Evolutionary conservation across 2,888 invertebrate genomes (phyloP), one percentile per base, ranked within the genome.

Genomic region (Lochmaea crataegi): DNA sequence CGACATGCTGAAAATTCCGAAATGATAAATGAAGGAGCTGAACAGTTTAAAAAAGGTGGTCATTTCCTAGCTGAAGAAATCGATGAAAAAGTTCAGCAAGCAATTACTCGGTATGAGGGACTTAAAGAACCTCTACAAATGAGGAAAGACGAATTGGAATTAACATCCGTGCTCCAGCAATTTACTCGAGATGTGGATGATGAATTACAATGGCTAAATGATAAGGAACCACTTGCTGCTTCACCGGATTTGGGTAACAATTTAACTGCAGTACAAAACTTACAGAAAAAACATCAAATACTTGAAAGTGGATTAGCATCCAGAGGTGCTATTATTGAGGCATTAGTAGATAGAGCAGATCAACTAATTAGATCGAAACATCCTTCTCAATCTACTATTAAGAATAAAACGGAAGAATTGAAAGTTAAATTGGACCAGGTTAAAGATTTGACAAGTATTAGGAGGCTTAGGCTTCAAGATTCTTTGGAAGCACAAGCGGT

Each of bases 11-110:
- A 97, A 82, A 91, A 94, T 75, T 94, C 96, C 77, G 92, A 94
- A 65, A 91, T 92, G 71, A 90, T 95, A 32, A 94, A 94, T 75
- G 94, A 95, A 78, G 93, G 92, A 22, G 94, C 96, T 7, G 90
- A 91, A 5, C 93, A 92, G 69, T 94, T 98, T 82, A 91, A 92
- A 75, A 91, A 92, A 78, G 91, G 91, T 68, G 91, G 92, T 82
- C 97, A 98, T 87, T 98, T 98, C 87, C 93, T 97, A 92, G 92
- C 93, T 61, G 93, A 94, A 5, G 96, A 97, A 82, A 93, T 98
- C 68, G 91, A 94, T 73, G 92, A 91, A 48, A 90, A 93, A 74
- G 93, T 96, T 0, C 89, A 91, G 79, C 86, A 89, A 5, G 89
- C 91, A 2, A 90, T 92, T n/a, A 91, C 90, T 73, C 87, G 92